Percentiles rank a stretch among this genome's conserved stretches.
Conservation (phyloP, 2,888 invertebrate species). For the Dorcus parallelipipedus region DNA sequence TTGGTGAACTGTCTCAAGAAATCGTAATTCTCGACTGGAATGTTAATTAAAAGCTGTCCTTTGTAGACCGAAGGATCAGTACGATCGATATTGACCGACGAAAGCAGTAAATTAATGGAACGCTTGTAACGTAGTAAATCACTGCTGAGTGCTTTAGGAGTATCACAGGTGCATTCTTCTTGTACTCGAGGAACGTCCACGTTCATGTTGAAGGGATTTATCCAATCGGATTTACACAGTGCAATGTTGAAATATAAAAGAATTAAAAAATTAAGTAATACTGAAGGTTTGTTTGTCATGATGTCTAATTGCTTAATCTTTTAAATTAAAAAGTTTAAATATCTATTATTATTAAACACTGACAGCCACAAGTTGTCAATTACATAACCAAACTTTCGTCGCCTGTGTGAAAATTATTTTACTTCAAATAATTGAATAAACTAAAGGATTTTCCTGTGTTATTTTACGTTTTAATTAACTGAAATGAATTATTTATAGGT, state of each 20-base stretch:
- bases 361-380: too few species aligned
- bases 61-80: slow-evolving; percentile 4
- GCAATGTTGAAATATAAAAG: background rate
- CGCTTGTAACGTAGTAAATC: slow-evolving; percentile 17
- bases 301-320: too few species aligned
- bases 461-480: too few species aligned
- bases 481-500: too few species aligned
- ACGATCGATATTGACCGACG: background rate
- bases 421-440: too few species aligned
- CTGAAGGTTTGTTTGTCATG: too few species aligned
- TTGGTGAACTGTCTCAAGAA: slow-evolving; percentile 11
- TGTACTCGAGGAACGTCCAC: background rate
- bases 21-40: slow-evolving; percentile 13
- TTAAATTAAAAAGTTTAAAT: too few species aligned
- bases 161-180: background rate
- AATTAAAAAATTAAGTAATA: background rate
- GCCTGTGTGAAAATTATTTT: too few species aligned
- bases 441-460: too few species aligned
- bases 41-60: slow-evolving; percentile 14
- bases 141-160: background rate
- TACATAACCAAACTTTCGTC: too few species aligned
- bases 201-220: slow-evolving; percentile 15
- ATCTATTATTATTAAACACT: too few species aligned
- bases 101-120: slow-evolving; percentile 16
- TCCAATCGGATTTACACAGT: background rate